Conservation (phyloP, 53 echinoderm and acorn worm species). For the Luidia sarsii region DNA sequence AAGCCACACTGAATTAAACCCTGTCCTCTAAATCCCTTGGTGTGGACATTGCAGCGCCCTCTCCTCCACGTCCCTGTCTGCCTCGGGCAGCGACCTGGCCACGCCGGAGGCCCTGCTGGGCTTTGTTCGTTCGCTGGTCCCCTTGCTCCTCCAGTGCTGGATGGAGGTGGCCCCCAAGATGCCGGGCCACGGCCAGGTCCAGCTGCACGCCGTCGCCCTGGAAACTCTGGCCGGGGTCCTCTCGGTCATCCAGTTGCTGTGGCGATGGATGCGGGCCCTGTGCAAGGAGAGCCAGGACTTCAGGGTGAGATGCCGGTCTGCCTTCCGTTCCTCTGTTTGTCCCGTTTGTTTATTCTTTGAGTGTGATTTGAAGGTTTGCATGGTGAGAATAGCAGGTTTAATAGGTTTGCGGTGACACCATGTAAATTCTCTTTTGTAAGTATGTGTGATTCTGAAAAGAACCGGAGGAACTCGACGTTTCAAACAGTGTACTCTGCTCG, state of each 20-base stretch:
- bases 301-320: no score
- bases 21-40: not conserved
- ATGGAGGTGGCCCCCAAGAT: conserved; percentile 71
- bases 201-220: conserved; percentile 43
- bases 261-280: conserved; percentile 59
- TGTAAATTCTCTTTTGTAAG: no score
- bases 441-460: no score
- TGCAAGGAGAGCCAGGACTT: conserved; percentile 46
- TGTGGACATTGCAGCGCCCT: not conserved
- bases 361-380: no score
- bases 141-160: conserved; percentile 87
- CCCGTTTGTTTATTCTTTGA: no score
- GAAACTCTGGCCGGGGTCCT: conserved; percentile 78
- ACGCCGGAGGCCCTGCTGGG: conserved; percentile 46
- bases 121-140: conserved; percentile 71
- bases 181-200: conserved; percentile 7
- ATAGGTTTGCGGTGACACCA: no score
- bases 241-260: conserved; percentile 63
- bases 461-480: no score
- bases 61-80: conserved; percentile 3
- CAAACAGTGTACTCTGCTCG: no score
- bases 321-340: no score
- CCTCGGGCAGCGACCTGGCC: conserved; percentile 19
- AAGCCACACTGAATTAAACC: no score
- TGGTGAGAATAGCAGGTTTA: no score